Conservation (phyloP, 2,888 invertebrate genomes). For the Tribolium freemani region DNA sequence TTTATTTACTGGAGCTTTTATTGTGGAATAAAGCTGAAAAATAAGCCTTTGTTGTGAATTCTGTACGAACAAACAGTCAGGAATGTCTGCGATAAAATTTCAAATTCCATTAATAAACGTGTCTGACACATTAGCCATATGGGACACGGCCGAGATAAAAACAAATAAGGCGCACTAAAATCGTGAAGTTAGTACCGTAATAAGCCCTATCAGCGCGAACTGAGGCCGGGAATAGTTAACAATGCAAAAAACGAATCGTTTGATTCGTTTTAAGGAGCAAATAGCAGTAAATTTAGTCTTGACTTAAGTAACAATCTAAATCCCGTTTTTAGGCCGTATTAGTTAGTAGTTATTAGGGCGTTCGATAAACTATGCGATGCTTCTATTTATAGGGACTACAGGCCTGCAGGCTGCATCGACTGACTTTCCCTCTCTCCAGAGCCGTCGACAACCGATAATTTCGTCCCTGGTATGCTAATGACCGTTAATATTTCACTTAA, state of each 20-base stretch:
- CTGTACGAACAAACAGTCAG: slow-evolving; percentile 7
- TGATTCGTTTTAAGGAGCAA: too few relatives aligned
- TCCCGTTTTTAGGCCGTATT: too few relatives aligned
- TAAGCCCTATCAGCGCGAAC: slow-evolving; percentile 12
- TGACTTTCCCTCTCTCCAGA: background rate
- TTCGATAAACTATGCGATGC: slow-evolving; percentile 28
- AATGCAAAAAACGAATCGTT: too few relatives aligned
- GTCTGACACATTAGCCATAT: slow-evolving; percentile 29
- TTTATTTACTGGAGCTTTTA: slow-evolving; percentile 10
- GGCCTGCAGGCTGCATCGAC: slow-evolving; percentile 12
- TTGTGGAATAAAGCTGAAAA: slow-evolving; percentile 30
- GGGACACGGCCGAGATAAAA: slow-evolving; percentile 20
- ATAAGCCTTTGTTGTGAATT: slow-evolving; percentile 24
- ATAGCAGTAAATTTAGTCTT: too few relatives aligned
- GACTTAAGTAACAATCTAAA: too few relatives aligned
- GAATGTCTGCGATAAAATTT: slow-evolving; percentile 32
- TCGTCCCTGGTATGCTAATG: slow-evolving; percentile 26
- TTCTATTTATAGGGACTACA: slow-evolving; percentile 22
- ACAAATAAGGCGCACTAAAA: slow-evolving; percentile 18
- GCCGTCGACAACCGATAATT: slow-evolving; percentile 15
- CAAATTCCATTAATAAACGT: slow-evolving; percentile 35
- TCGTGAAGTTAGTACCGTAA: slow-evolving; percentile 5
- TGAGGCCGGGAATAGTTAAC: background rate
- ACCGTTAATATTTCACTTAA: slow-evolving; percentile 21
- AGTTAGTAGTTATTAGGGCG: background rate